Evolutionary conservation across 2,888 invertebrate species (phyloP), one percentile per base, ranked within the genome.

Genomic region (Pterostichus niger): DNA sequence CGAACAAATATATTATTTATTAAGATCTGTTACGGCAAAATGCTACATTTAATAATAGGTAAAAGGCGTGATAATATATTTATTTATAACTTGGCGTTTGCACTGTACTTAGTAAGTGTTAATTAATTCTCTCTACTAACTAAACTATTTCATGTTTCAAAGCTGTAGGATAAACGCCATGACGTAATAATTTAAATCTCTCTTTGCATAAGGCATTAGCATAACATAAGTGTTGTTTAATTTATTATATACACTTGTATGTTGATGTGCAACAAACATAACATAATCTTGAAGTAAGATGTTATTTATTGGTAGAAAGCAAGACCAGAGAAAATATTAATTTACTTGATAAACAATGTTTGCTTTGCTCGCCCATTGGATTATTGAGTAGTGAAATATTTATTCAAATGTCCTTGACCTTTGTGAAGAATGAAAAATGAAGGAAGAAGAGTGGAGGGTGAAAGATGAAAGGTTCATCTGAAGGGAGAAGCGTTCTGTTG

Each of bases 201-300:
- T 49, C 49, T 49, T 49, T n/a, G 13, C 49, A 49, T 49, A 49
- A 1, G 49, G n/a, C 49, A 49, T 49, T 49, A 49, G 49, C 49
- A 49, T 49, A 49, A 49, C 49, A 17, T 56, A 56, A 56, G 56
- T 56, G 56, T 56, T 56, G 56, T 56, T 56, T 56, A 56, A 56
- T 56, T 56, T 56, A 56, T 56, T 56, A 17, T 17, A 56, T 10
- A 56, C 17, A 56, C 17, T 56, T 5, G 2, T 17, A 56, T 56
- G 56, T 56, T 56, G 56, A 17, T 56, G 56, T 17, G 13, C 56
- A 56, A 56, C 49, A 49, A 49, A 49, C 49, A 49, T 56, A 56
- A 24, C 24, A 24, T 17, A 56, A 13, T 17, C 15, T 17, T 7
- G 15, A 56, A 17, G 40, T 40, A 3, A 40, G 40, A 40, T 17